phyloP scores from a whole-genome alignment of 2,888 invertebrate species.

The Melangyna quadrimaculata region DNA sequence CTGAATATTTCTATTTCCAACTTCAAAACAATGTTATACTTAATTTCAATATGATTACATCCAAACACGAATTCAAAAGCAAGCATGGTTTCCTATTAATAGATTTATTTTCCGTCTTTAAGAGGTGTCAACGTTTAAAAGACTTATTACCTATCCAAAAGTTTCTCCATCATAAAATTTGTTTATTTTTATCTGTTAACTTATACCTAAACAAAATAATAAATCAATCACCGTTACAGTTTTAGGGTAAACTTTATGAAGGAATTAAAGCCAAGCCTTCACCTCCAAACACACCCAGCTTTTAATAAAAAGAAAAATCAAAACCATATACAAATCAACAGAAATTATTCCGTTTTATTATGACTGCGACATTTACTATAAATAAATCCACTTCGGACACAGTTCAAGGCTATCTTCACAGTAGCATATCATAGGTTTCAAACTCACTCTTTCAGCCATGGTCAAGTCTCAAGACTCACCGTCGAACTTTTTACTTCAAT shows the following conservation, averaged over 20 bases:
- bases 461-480: neutral
- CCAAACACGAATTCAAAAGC: no score
- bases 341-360: neutral
- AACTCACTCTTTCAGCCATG: neutral
- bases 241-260: neutral
- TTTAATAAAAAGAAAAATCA: neutral
- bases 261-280: neutral
- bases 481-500: neutral
- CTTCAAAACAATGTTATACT: no score
- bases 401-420: constrained; percentile 13
- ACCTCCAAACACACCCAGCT: neutral
- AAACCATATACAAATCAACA: neutral
- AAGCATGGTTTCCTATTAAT: no score
- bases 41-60: no score
- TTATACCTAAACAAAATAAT: neutral
- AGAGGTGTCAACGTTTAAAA: no score
- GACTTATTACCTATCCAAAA: no score
- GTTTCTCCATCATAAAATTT: neutral
- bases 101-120: no score
- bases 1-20: no score
- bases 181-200: neutral
- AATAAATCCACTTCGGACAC: neutral
- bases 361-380: neutral
- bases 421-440: neutral
- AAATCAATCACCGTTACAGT: neutral